Base-by-base conservation (phyloP, 2,797 vertebrate species). In the Sebastes ruberrimus region DNA sequence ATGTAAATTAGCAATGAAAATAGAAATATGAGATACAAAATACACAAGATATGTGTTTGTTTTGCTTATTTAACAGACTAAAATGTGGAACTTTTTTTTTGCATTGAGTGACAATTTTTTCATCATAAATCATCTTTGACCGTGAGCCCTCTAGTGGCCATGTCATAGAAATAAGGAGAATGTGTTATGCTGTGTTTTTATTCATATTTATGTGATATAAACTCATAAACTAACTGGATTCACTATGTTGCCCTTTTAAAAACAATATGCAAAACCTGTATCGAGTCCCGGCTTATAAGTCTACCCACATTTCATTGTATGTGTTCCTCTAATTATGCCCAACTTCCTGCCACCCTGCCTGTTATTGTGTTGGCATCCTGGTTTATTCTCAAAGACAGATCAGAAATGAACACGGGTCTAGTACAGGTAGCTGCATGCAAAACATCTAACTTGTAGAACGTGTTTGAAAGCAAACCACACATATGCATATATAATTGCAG, bases 301-400 rank as follows among this genome's bases (percentile, higher is more conserved):
- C 38, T 42, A 23, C 33, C 64, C 70, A 42, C 30, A 13, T 76
- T 55, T 77, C 74, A 77, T 71, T 77, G 79, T 77, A n/a, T 14
- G 30, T 33, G 63, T 83, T 81, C 80, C 81, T 82, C 27, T 69
- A 8, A 77, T 49, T 23, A 63, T 80, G 76, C 25, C 72, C 35
- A 59, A 28, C 80, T 81, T 83, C 84, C 82, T 85, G 61, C 28
- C 27, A 80, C 32, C 18, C 56, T 78, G 85, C 78, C 85, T 65
- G 83, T 72, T 57, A 85, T 86, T 87, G 85, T 88, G 71, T 74
- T 67, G 53, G 73, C 67, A 85, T 82, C 72, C 78, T 86, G 49
- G 28, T 70, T 74, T 59, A 32, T 20, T 74, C 28, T 57, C 22
- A 82, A 49, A 72, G 30, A 62, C 42, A 20, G 27, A 60, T 65